phyloP scores from a whole-genome alignment of 2,797 vertebrate species.

The Numenius phaeopus region DNA sequence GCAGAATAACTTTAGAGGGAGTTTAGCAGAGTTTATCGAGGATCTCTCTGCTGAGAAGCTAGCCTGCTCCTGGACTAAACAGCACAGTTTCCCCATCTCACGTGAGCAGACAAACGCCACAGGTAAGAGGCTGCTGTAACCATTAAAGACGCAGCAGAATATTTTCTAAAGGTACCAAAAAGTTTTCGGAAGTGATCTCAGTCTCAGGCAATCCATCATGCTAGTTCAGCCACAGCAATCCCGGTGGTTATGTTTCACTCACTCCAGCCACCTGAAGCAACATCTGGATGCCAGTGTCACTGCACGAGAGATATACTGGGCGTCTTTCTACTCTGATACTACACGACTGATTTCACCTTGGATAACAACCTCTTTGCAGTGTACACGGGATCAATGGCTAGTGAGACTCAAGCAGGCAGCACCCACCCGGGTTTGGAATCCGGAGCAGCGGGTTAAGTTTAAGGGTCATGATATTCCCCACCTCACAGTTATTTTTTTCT shows the following conservation, averaged over 20 bases:
- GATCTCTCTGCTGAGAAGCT: background rate
- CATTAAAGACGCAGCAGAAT: background rate
- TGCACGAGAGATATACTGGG: accelerated
- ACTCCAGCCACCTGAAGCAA: background rate
- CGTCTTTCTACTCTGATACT: background rate
- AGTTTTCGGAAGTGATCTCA: background rate
- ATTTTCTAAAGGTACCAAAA: background rate
- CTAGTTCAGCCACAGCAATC: background rate
- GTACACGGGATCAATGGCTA: background rate
- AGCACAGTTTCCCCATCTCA: background rate
- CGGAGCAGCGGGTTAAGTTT: background rate
- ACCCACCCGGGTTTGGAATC: background rate
- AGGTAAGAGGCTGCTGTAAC: background rate
- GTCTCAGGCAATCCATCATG: background rate
- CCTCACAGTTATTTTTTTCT: background rate
- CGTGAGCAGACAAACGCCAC: accelerated
- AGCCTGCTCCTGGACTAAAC: background rate
- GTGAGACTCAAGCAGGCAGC: background rate
- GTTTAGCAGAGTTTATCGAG: background rate
- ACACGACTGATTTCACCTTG: background rate
- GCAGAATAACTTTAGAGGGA: background rate
- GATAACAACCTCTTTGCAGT: background rate
- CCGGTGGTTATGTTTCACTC: background rate
- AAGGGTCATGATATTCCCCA: background rate
- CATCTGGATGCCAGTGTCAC: background rate